phyloP scores from a whole-genome alignment of 2,113 vertebrate genomes.

The Tachycineta bicolor region DNA sequence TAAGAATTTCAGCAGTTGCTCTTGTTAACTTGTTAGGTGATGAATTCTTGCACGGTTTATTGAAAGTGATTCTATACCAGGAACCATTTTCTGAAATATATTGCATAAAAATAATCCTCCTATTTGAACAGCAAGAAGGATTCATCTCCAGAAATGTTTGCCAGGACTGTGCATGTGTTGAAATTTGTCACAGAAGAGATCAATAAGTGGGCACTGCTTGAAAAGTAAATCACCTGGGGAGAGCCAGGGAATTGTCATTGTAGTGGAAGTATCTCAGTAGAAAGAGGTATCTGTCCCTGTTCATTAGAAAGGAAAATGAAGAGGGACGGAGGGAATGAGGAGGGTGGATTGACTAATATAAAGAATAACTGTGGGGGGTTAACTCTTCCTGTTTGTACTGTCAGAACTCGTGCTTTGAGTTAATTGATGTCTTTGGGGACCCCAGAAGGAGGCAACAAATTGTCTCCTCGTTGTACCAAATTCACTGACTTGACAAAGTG shows the following conservation, averaged over 20 bases:
- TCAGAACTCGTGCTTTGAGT: conserved; percentile 67
- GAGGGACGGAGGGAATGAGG: conserved; percentile 54
- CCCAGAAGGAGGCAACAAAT: conserved; percentile 68
- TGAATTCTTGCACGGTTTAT: conserved; percentile 53
- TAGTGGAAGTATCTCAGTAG: conserved; percentile 69
- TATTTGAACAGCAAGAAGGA: conserved; percentile 72
- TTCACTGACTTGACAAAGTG: conserved; percentile 41
- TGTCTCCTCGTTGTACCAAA: conserved; percentile 48
- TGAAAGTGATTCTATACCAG: conserved; percentile 60
- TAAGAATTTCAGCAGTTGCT: conserved; percentile 22
- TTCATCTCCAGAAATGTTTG: conserved; percentile 78
- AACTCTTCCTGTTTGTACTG: conserved; percentile 71
- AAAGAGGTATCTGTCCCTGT: conserved; percentile 63
- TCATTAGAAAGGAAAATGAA: conserved; percentile 73
- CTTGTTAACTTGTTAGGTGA: conserved; percentile 24
- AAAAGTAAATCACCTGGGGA: conserved; percentile 80
- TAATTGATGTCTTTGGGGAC: conserved; percentile 74
- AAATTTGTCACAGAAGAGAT: conserved; percentile 81
- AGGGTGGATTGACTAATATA: conserved; percentile 71
- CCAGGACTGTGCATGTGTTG: conserved; percentile 70
- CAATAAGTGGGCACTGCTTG: conserved; percentile 78
- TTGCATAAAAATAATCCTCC: conserved; percentile 71
- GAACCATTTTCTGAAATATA: conserved; percentile 67
- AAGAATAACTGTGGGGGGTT: conserved; percentile 73
- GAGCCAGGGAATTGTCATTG: conserved; percentile 73